Conservation (phyloP, 2,888 invertebrate genomes). For the Harpalus rubripes region DNA sequence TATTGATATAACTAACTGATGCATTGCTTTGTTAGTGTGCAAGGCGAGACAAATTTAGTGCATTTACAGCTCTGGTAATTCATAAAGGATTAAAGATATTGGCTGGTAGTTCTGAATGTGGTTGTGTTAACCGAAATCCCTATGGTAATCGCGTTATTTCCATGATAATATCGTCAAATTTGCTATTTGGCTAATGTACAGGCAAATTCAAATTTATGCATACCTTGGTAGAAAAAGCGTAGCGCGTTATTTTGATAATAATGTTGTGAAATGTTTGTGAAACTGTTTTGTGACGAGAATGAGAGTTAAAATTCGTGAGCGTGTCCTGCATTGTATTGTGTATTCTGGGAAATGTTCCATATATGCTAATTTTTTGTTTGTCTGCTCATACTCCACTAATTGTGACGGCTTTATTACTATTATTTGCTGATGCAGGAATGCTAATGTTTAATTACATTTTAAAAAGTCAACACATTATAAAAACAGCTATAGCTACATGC, state of each 20-base stretch:
- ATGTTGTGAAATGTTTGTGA: conserved; percentile 22
- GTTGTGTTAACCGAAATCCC: conserved; percentile 3
- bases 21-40: too few species aligned
- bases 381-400: neutral
- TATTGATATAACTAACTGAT: too few species aligned
- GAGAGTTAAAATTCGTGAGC: neutral
- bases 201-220: conserved; percentile 16
- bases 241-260: conserved; percentile 10
- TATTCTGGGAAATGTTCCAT: neutral
- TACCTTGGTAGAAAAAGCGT: conserved; percentile 11
- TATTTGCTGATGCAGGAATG: conserved; percentile 9
- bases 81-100: conserved; percentile 19
- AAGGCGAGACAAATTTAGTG: too few species aligned
- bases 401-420: conserved; percentile 22
- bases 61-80: neutral
- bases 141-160: conserved; percentile 5
- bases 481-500: too few species aligned
- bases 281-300: conserved; percentile 15
- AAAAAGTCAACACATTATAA: too few species aligned
- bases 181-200: conserved; percentile 14
- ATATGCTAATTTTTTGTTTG: conserved; percentile 23
- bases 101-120: neutral
- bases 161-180: conserved; percentile 14
- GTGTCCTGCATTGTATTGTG: neutral
- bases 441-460: neutral